Base-by-base conservation (phyloP, 2,888 invertebrate genomes). In the Apamea crenata region DNA sequence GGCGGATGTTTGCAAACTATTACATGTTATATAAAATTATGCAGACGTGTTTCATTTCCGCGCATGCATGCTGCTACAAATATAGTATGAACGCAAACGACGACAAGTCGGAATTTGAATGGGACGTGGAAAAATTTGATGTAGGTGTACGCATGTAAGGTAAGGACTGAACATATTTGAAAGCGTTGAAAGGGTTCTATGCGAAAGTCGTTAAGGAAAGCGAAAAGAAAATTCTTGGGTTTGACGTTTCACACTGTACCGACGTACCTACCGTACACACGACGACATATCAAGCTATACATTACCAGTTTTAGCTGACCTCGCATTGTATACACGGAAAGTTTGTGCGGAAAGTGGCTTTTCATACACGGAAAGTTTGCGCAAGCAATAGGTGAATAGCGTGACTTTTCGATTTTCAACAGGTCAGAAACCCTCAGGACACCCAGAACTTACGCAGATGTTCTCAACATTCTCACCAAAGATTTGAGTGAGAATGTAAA, bases 1-100 rank as follows among this genome's bases (percentile, higher is more conserved):
- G 73, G 76, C 82, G 89, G 89, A 88, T 86, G 84, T 81, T 81
- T 80, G 77, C 81, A 78, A 87, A 84, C 80, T 82, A 82, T 88
- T 74, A 89, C 72, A 84, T 81, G 66, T 80, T 83, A 82, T 80
- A 87, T 84, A 85, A 86, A 83, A 89, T 85, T 83, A 87, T 86
- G 80, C 82, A 72, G 76, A 70, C 81, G 74, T 76, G 82, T 87
- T 81, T 83, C 84, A 89, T 89, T 89, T 89, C 88, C 88, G 80
- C 61, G 69, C 88, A 85, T 77, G 85, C 85, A 80, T 74, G 53
- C 6, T 72, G 67, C 61, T 83, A 83, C 78, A 89, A 87, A 87
- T 87, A 85, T 70, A 70, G 75, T 56, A 78, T 82, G 80, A 83
- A 88, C 89, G 74, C 80, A 72, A 81, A 87, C 69, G 59, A 77